Base-by-base conservation (phyloP, 2,113 vertebrate species). In the Nycticebus coucang region DNA sequence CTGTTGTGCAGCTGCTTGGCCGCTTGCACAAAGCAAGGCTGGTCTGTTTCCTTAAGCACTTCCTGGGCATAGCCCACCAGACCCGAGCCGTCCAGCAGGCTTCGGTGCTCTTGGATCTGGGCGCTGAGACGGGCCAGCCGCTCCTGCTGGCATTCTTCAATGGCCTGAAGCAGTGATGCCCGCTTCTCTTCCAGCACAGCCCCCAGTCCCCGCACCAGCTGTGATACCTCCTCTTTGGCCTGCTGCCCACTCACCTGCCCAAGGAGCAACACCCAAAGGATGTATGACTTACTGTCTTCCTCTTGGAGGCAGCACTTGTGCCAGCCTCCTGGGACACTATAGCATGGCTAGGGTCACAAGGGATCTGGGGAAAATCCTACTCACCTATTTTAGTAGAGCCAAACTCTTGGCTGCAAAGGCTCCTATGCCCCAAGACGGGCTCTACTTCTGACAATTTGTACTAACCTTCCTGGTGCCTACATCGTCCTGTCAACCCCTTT, bases 11-110 rank as follows among this genome's bases (percentile, higher is more conserved):
- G 99, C 96, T 99, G 98, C 95, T 99, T 99, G 79, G 99, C 99
- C 0, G 99, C 99, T 98, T 99, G 99, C 26, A 99, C 99, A 12
- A 99, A 99, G 97, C 99, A 99, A 26, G 99, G 99, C 33, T 99
- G 99, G 94, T 99, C 99, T 0, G 98, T 99, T 97, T 99, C 99
- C 96, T 99, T 99, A 66, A 99, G 99, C 82, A 99, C 99, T 98
- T 99, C 99, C 95, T 99, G 99, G 1, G 99, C 98, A 9, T 99
- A 99, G 92, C 99, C 99, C 98, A 99, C 98, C 95, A 99, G 98
- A 7, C 99, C 99, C 0, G 99, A 99, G 55, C 99, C 98, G 66
- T 99, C 99, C 98, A 99, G 98, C 98, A 99, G 99, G 91, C 99
- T 98, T 95, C 98, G 98, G 97, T 99, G 99, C 97, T 99, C 99